phyloP scores from a whole-genome alignment of 2,888 invertebrate genomes.

The Parnassius orleans region DNA sequence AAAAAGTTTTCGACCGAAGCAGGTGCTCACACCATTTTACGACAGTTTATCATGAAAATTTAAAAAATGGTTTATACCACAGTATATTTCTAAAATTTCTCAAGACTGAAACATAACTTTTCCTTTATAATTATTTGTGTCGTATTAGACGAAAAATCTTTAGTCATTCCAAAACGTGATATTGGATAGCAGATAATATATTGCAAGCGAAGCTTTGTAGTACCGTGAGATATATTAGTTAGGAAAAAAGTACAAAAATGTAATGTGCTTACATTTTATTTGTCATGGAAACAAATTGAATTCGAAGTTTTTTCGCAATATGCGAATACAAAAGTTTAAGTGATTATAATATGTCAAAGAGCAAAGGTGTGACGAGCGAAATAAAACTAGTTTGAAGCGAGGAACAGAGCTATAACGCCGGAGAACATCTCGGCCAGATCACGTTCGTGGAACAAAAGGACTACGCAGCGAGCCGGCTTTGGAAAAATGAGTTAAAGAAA shows the following conservation, averaged over 20 bases:
- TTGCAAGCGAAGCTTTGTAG: conserved; percentile 51
- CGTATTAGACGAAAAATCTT: conserved; percentile 51
- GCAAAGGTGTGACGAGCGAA: conserved; percentile 59
- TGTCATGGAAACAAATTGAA: conserved; percentile 59
- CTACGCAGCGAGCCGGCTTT: conserved; percentile 57
- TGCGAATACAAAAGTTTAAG: conserved; percentile 38
- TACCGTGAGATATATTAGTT: conserved; percentile 56
- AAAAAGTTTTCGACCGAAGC: conserved; percentile 40
- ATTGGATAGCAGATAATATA: conserved; percentile 39
- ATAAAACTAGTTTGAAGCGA: conserved; percentile 66
- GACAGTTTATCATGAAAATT: conserved; percentile 19
- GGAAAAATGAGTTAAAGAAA: conserved; percentile 63
- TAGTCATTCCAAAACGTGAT: conserved; percentile 57
- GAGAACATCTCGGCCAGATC: conserved; percentile 72
- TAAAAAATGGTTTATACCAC: conserved; percentile 23
- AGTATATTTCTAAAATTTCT: conserved; percentile 9
- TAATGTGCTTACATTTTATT: conserved; percentile 61
- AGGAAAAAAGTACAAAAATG: conserved; percentile 57
- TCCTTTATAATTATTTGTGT: conserved; percentile 49
- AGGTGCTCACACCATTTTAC: conserved; percentile 29
- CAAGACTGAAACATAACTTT: conserved; percentile 31
- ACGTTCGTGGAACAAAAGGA: conserved; percentile 76
- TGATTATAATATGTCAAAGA: conserved; percentile 55
- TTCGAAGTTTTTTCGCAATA: conserved; percentile 44
- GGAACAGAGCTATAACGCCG: conserved; percentile 65